Percentiles rank a stretch among this genome's conserved stretches.
Conservation (phyloP, 2,888 invertebrate genomes). For the Saturnia pavonia region DNA sequence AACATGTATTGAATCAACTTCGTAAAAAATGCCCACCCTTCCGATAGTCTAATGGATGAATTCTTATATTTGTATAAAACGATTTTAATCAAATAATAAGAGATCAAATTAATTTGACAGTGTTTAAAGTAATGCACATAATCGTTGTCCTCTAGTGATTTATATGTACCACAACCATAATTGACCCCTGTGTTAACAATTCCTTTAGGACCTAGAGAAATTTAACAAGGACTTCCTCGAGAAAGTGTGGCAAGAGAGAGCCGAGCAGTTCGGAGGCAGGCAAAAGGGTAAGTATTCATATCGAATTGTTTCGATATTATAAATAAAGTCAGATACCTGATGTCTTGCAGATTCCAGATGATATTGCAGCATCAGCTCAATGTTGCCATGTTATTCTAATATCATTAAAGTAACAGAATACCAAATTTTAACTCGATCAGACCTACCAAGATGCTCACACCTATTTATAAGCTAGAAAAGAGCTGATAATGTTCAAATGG, state of each 20-base stretch:
- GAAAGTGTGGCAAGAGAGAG: constrained; percentile 93
- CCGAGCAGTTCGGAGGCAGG: constrained; percentile 93
- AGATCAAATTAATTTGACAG: constrained; percentile 27
- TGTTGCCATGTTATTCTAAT: too few relatives aligned
- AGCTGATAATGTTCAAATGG: too few relatives aligned
- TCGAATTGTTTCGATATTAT: not conserved
- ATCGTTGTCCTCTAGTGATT: constrained; percentile 21
- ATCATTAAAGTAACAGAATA: too few relatives aligned
- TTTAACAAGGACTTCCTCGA: constrained; percentile 91
- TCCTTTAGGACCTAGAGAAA: constrained; percentile 91
- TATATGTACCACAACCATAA: constrained; percentile 20
- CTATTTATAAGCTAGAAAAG: too few relatives aligned
- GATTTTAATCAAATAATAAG: not conserved
- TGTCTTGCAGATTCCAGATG: too few relatives aligned
- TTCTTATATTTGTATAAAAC: not conserved
- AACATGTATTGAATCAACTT: not conserved
- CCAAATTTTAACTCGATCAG: too few relatives aligned
- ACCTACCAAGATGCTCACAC: too few relatives aligned
- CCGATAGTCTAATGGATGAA: not conserved
- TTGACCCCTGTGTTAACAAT: constrained; percentile 38
- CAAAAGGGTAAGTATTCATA: constrained; percentile 89
- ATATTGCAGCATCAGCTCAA: too few relatives aligned
- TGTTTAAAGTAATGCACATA: constrained; percentile 22
- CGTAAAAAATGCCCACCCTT: not conserved
- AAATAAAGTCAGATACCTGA: too few relatives aligned